These are phyloP conservation scores for Trilocha varians DNA, from an alignment of 2,888 invertebrate species.

Conservation along the genomic window DNA sequence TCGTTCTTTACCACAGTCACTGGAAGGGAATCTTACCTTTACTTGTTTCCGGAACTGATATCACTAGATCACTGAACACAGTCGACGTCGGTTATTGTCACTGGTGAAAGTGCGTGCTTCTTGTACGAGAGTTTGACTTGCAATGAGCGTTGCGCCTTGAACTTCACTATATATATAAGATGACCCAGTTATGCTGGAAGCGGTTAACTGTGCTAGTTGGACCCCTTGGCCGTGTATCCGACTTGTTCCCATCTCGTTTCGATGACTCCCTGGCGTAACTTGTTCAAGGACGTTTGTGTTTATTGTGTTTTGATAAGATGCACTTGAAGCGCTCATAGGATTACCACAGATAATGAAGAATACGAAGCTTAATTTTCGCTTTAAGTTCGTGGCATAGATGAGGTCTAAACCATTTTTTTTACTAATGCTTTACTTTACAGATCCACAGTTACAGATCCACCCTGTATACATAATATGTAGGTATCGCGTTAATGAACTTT, in stretches of 20 bases:
- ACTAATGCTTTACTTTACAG: too few species aligned
- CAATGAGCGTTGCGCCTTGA: constrained; percentile 82
- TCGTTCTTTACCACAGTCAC: constrained; percentile 12
- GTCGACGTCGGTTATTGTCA: constrained; percentile 48
- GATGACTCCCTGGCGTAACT: constrained; percentile 38
- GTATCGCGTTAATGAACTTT: too few species aligned
- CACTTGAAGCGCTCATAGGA: too few species aligned
- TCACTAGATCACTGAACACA: constrained; percentile 62
- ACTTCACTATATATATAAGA: constrained; percentile 87
- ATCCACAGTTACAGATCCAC: too few species aligned
- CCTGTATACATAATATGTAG: too few species aligned
- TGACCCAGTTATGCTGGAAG: constrained; percentile 82
- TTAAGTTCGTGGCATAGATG: too few species aligned
- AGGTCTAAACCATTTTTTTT: too few species aligned
- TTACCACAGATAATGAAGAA: too few species aligned
- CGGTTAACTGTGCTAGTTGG: constrained; percentile 64
- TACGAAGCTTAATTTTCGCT: too few species aligned
- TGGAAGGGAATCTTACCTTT: constrained; percentile 46
- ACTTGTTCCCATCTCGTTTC: constrained; percentile 55
- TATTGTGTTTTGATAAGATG: too few species aligned
- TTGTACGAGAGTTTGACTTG: constrained; percentile 62
- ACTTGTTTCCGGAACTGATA: constrained; percentile 38
- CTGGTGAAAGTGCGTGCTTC: constrained; percentile 68
- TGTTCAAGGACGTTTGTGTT: constrained; percentile 30
- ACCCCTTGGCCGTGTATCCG: constrained; percentile 42